Evolutionary conservation across 2,113 vertebrate genomes (phyloP).

Genomic region (Piaya cayana): DNA sequence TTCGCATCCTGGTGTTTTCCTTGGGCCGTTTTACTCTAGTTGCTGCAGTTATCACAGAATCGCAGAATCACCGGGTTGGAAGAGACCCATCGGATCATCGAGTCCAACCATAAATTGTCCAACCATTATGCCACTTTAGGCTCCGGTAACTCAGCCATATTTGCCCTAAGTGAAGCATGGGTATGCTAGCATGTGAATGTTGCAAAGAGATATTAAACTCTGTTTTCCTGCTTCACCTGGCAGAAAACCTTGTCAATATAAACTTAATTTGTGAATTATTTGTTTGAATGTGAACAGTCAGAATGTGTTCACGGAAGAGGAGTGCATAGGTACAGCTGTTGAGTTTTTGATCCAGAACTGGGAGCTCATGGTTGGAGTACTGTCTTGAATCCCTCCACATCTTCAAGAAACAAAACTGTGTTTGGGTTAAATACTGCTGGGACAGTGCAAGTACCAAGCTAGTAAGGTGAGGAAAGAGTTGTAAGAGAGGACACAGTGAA

Average conservation of each 20-base stretch:
- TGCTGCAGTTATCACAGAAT: neutral
- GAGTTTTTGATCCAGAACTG: neutral
- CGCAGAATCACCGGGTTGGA: too few species aligned
- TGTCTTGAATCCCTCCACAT: neutral
- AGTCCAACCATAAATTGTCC: too few species aligned
- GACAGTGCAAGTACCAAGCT: neutral
- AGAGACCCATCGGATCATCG: too few species aligned
- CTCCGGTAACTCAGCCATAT: neutral
- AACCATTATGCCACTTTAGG: neutral
- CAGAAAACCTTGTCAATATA: neutral
- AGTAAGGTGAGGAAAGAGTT: neutral
- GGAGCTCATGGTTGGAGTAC: neutral
- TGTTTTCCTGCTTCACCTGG: neutral
- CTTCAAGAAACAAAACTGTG: neutral
- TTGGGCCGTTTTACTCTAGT: neutral
- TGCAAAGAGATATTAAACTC: neutral
- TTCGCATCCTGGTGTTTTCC: neutral
- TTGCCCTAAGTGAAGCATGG: neutral
- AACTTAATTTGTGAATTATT: neutral
- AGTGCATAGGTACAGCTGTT: neutral
- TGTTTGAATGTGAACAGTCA: neutral
- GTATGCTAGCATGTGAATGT: neutral
- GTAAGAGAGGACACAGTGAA: neutral
- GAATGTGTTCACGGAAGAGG: neutral
- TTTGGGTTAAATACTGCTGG: neutral